Percentiles rank a stretch among this genome's conserved stretches.
phyloP scores from a whole-genome alignment of 2,113 vertebrate species.

The Willisornis vidua region DNA sequence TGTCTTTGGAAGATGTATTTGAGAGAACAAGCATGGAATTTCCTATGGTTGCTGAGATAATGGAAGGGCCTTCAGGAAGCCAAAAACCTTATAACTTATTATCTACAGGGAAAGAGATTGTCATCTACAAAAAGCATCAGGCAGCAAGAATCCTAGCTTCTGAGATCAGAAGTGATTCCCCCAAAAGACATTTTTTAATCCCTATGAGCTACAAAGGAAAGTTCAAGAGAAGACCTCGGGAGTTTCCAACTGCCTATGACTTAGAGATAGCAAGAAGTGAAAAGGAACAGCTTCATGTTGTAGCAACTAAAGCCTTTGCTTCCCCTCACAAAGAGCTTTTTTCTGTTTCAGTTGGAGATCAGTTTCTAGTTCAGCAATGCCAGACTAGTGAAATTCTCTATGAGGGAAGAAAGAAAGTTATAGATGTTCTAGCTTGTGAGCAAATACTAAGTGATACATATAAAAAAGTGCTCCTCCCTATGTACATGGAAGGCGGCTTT shows the following conservation, averaged over 20 bases:
- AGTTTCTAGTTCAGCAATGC: constrained; percentile 78
- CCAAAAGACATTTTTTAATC: constrained; percentile 83
- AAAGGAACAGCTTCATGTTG: constrained; percentile 81
- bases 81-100: constrained; percentile 61
- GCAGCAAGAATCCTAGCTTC: constrained; percentile 79
- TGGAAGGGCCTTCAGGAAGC: constrained; percentile 67
- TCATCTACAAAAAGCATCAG: constrained; percentile 79
- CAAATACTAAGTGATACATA: constrained; percentile 71
- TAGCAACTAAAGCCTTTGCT: constrained; percentile 82
- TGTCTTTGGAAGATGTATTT: constrained; percentile 79
- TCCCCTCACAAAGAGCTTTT: constrained; percentile 70
- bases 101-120: constrained; percentile 69
- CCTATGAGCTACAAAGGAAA: constrained; percentile 84
- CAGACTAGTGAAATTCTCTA: constrained; percentile 65
- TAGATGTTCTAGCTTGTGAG: constrained; percentile 77
- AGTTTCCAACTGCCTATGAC: constrained; percentile 85
- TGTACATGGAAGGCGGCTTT: constrained; percentile 84
- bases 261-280: constrained; percentile 77
- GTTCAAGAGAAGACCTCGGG: constrained; percentile 82
- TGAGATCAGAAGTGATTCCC: constrained; percentile 78
- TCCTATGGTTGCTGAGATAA: constrained; percentile 81
- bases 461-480: constrained; percentile 76
- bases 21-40: constrained; percentile 78
- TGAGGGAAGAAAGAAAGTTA: constrained; percentile 54
- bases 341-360: constrained; percentile 81